A percentile compares a stretch with the other conserved stretches of the same genome.
Conservation (phyloP, 2,797 vertebrate species). For the Neomorphus geoffroyi region DNA sequence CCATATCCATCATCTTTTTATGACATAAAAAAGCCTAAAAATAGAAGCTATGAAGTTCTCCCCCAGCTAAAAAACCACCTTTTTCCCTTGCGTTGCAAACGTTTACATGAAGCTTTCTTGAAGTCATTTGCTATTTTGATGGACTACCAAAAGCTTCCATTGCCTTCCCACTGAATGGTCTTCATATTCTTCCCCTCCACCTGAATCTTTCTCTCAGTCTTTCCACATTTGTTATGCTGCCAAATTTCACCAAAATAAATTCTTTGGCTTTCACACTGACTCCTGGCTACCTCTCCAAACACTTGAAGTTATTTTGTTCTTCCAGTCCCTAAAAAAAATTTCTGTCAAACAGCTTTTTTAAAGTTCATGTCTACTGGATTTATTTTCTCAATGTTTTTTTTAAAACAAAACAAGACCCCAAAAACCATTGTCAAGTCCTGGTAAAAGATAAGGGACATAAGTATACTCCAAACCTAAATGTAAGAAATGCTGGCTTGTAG, state of each 20-base stretch:
- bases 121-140: background rate
- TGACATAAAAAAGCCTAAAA: background rate
- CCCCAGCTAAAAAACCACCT: background rate
- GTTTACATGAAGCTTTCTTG: background rate
- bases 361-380: background rate
- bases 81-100: background rate
- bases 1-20: background rate
- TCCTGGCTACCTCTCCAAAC: background rate
- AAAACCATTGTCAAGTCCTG: background rate
- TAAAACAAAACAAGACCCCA: background rate
- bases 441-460: background rate
- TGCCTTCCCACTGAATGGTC: background rate
- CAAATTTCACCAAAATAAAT: background rate
- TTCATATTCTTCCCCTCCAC: background rate
- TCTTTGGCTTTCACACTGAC: background rate
- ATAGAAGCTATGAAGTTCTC: background rate
- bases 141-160: background rate
- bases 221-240: background rate
- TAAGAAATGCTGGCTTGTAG: background rate
- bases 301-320: background rate
- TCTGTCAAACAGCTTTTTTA: background rate
- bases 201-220: background rate
- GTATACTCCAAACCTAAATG: background rate
- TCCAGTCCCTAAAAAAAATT: background rate
- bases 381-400: background rate